Conservation (phyloP, 30 jellyfish, hydroid and myxozoan genomes). For the Hydractinia echinata region DNA sequence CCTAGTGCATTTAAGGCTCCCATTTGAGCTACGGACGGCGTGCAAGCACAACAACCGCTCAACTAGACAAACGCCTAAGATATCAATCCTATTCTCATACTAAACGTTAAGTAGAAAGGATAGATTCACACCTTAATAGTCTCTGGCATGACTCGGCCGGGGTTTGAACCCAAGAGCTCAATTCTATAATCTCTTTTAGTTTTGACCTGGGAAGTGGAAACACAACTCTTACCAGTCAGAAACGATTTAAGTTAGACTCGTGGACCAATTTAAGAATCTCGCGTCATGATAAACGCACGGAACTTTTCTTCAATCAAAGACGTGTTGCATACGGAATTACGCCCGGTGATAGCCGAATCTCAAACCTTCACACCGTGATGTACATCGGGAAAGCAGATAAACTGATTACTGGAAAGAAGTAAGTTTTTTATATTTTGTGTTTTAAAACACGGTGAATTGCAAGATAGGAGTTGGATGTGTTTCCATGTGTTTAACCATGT, state of each 20-base stretch:
- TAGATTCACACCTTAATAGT: too few relatives aligned
- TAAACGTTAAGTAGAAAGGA: too few relatives aligned
- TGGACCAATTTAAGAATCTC: constrained; percentile 64
- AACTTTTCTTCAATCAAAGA: constrained; percentile 54
- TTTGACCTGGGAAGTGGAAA: constrained; percentile 84
- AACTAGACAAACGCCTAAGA: too few relatives aligned
- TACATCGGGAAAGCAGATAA: constrained; percentile 52
- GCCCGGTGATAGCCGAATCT: constrained; percentile 64
- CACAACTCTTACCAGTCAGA: constrained; percentile 52
- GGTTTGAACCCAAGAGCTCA: too few relatives aligned
- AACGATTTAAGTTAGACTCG: constrained; percentile 36
- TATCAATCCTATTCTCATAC: too few relatives aligned
- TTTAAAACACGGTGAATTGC: constrained; percentile 2
- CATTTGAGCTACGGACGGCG: too few relatives aligned
- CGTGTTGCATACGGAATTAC: constrained; percentile 76
- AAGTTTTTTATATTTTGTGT: neutral
- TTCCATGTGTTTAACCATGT: neutral
- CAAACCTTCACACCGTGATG: constrained; percentile 65
- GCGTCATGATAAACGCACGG: constrained; percentile 52
- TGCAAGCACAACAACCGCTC: too few relatives aligned
- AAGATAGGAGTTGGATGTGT: neutral
- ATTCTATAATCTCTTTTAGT: constrained; percentile 16
- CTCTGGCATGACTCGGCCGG: too few relatives aligned
- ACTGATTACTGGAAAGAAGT: constrained; percentile 68
- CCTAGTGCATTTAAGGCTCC: too few relatives aligned